Evolutionary conservation across 2,888 invertebrate genomes (phyloP).

Genomic region (Mycalesis mineus): DNA sequence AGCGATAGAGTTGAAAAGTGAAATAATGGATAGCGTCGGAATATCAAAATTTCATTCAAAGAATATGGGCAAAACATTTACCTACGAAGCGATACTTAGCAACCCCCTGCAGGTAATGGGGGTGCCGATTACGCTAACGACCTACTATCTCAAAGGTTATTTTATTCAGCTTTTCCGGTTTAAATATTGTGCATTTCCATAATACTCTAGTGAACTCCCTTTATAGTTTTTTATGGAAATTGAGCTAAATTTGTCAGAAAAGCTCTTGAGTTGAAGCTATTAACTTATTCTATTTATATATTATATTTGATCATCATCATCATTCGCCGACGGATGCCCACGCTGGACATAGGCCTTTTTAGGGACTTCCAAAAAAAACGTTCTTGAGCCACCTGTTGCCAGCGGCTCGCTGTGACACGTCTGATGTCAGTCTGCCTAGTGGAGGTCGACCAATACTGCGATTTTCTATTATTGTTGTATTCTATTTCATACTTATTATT

Average conservation of each 20-base stretch:
- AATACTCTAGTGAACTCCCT: slow-evolving; percentile 8
- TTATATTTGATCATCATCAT: no score
- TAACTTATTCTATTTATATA: no score
- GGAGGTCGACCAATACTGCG: no score
- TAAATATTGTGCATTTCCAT: slow-evolving; percentile 25
- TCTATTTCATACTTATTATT: no score
- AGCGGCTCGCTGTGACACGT: no score
- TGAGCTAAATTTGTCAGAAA: not conserved
- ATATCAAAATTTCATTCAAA: slow-evolving; percentile 12
- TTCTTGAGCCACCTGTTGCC: no score
- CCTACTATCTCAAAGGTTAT: slow-evolving; percentile 23
- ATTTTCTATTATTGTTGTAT: no score
- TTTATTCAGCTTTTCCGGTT: slow-evolving; percentile 25
- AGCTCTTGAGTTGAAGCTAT: no score
- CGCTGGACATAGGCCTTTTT: no score
- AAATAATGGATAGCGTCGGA: slow-evolving; percentile 2
- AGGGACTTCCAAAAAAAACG: no score
- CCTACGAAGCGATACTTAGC: slow-evolving; percentile 22
- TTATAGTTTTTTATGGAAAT: not conserved
- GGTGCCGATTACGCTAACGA: slow-evolving; percentile 28
- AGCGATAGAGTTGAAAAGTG: not conserved
- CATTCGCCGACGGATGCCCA: no score
- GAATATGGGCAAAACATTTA: slow-evolving; percentile 16
- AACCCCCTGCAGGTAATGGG: slow-evolving; percentile 26
- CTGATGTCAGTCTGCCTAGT: no score